Evolutionary conservation across 2,113 vertebrate genomes (phyloP).

Genomic region (Boleophthalmus pectinirostris): DNA sequence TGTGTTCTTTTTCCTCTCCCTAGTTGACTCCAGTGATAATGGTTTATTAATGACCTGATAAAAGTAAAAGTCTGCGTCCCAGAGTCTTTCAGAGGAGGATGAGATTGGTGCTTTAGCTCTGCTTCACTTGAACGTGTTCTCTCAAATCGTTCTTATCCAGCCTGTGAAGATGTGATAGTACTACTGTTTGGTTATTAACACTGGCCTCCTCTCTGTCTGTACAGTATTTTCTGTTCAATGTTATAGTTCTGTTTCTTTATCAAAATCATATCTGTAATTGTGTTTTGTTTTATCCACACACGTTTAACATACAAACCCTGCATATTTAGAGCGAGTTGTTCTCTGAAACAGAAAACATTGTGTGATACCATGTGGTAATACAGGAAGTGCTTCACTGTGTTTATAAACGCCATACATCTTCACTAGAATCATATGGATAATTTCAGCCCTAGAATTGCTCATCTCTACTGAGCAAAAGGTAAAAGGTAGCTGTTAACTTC

Average conservation of each 20-base stretch:
- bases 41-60: conserved; percentile 21
- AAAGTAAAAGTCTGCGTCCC: conserved; percentile 13
- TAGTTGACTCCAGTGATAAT: background rate
- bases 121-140: conserved; percentile 1
- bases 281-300: too few relatives aligned
- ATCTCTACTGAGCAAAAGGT: too few relatives aligned
- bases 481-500: too few relatives aligned
- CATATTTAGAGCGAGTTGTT: too few relatives aligned
- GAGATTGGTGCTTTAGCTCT: conserved; percentile 11
- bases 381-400: too few relatives aligned
- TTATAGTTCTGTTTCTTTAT: conserved; percentile 21
- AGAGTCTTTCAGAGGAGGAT: conserved; percentile 16
- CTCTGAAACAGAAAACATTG: too few relatives aligned
- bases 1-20: background rate
- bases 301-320: too few relatives aligned
- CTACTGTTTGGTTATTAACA: conserved; percentile 23
- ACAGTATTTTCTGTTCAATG: background rate
- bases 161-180: background rate
- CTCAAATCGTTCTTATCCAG: conserved; percentile 17
- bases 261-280: too few relatives aligned
- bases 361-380: too few relatives aligned
- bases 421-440: too few relatives aligned
- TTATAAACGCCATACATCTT: too few relatives aligned
- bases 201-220: background rate
- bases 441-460: too few relatives aligned